These are phyloP conservation scores for Sarcophilus harrisii DNA, from an alignment of 2,797 vertebrate species.

Conservation along the genomic window DNA sequence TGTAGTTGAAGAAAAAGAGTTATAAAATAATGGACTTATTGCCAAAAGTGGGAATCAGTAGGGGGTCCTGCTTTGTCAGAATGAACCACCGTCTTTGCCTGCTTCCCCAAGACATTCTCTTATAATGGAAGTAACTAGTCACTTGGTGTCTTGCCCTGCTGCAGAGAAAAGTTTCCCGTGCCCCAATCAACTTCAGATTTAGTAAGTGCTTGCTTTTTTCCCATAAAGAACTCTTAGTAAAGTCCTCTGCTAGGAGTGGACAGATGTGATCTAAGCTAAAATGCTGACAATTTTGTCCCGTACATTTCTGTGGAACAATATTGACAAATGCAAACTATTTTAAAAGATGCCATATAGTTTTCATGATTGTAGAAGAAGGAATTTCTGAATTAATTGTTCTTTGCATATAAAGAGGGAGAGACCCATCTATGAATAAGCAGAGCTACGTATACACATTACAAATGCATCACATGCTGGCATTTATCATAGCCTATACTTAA, in stretches of 20 bases:
- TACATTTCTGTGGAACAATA: neutral
- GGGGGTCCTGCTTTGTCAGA: neutral
- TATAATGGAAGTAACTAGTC: neutral
- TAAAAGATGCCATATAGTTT: constrained; percentile 6
- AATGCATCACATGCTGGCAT: constrained; percentile 4
- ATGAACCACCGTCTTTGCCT: neutral
- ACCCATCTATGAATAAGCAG: constrained; percentile 20
- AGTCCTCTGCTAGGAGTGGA: neutral
- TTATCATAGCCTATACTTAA: neutral
- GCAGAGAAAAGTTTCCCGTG: neutral
- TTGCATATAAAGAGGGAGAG: neutral
- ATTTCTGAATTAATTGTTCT: neutral
- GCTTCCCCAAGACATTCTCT: neutral
- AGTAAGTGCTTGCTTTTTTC: constrained; percentile 19
- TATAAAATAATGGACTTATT: neutral
- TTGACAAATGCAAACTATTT: neutral
- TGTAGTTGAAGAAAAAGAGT: neutral
- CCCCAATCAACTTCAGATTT: constrained; percentile 1
- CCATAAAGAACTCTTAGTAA: neutral
- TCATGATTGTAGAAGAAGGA: constrained; percentile 17
- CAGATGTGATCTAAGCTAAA: neutral
- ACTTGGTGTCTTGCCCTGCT: neutral
- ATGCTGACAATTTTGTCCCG: neutral
- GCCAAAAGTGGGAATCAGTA: neutral
- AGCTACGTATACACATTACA: neutral